Conservation (phyloP, 2,888 invertebrate genomes). For the Nephrotoma appendiculata region DNA sequence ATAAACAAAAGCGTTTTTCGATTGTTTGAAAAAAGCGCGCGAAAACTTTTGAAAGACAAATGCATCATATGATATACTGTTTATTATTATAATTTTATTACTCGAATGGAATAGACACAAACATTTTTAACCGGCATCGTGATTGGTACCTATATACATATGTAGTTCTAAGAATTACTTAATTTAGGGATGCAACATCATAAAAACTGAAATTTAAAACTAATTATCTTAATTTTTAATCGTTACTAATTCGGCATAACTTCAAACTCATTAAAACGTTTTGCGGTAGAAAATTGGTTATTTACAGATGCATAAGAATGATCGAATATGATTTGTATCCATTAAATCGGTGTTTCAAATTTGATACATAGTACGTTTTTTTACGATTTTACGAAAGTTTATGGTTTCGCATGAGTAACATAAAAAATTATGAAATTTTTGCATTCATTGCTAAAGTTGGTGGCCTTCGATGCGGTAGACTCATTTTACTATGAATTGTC, state of each 20-base stretch:
- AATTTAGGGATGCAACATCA: background rate
- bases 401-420: background rate
- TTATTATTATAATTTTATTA: background rate
- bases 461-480: background rate
- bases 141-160: background rate
- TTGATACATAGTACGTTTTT: background rate
- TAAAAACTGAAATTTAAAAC: background rate
- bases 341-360: background rate
- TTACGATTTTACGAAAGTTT: background rate
- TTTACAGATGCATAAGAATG: background rate
- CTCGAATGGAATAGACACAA: background rate
- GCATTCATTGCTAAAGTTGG: too few relatives aligned
- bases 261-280: background rate
- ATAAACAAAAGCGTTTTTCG: background rate
- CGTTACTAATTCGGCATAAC: background rate
- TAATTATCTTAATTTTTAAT: background rate
- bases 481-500: background rate
- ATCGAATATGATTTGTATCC: background rate
- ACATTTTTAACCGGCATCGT: background rate
- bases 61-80: background rate
- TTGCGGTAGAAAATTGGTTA: background rate
- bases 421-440: background rate
- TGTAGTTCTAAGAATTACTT: background rate
- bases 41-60: background rate
- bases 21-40: background rate